Percentiles rank a stretch among this genome's conserved stretches.
Evolutionary conservation across 2,113 vertebrate genomes (phyloP).

Genomic region (Rhabdomys dilectus): DNA sequence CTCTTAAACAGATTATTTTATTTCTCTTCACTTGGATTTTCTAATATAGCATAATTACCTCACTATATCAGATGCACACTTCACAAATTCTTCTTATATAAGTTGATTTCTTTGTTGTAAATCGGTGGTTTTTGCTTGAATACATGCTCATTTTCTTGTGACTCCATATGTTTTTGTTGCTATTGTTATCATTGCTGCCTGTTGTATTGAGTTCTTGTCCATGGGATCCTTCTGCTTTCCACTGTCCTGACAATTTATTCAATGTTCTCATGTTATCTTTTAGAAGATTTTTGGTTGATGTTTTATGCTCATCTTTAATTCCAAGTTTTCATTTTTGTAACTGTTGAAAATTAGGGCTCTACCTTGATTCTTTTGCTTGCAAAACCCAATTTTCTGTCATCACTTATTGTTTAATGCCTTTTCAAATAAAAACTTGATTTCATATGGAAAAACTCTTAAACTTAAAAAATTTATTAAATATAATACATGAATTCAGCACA

Average conservation of each 20-base stretch:
- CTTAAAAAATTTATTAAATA: background rate
- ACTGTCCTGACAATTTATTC: background rate
- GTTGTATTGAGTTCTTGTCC: background rate
- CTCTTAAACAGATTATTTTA: background rate
- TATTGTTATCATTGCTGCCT: background rate
- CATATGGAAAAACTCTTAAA: background rate
- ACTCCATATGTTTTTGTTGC: background rate
- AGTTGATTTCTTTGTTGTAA: background rate
- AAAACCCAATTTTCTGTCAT: background rate
- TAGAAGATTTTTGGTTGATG: background rate
- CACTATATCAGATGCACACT: background rate
- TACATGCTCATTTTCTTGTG: background rate
- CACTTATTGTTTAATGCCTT: too few relatives aligned
- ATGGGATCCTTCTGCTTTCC: background rate
- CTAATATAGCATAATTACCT: background rate
- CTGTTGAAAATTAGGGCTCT: background rate
- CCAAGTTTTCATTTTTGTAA: background rate
- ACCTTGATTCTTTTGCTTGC: too few relatives aligned
- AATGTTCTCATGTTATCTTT: background rate
- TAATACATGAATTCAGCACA: background rate
- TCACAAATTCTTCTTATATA: background rate
- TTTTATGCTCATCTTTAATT: background rate
- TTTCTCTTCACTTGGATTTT: background rate
- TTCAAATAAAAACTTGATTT: too few relatives aligned
- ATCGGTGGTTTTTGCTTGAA: too few relatives aligned